Base-by-base conservation (phyloP, 2,888 invertebrate genomes). In the Taphrorychus bicolor region DNA sequence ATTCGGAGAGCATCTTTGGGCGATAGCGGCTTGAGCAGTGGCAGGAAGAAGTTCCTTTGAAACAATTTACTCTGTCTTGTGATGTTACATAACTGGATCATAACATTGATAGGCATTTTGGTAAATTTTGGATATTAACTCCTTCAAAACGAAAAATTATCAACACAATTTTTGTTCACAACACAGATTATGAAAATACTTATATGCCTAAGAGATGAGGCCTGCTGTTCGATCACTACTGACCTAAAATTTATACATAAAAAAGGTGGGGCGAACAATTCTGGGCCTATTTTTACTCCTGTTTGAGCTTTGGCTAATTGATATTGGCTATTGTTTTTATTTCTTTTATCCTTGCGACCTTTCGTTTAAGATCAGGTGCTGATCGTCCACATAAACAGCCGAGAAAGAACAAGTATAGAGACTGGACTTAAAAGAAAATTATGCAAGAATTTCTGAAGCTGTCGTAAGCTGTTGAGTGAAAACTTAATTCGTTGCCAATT, bases 31-130 rank as follows among this genome's bases (percentile, higher is more conserved):
- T 91, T 91, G 72, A 93, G 84, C 58, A 93, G 84, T 17, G 93
- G 93, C 77, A 93, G 90, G 80, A 92, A 93, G 81, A 93, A 91
- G 59, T 92, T 92, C 79, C 92, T 89, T 59, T 92, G 93, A 77
- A 93, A 87, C 76, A 91, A 89, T 75, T 90, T 87, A 81, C 91
- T 91, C 80, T 89, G 89, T 76, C 92, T 91, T 67, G 93, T 93
- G 75, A 93, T 92, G 81, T 92, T 88, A 82, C 93, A 93, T 82
- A 89, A 91, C 78, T 91, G 90, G 87, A 91, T 75, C 81, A 81
- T 82, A 73, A 79, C 78, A 76, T 81, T 82, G 76, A 81, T 76
- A 70, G 78, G 76, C 80, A 80, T 79, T 70, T 79, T 78, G 75
- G 58, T 59, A 69, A 66, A 49, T 62, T 72, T 73, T 63, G 23